phyloP scores from a whole-genome alignment of 92 coral and sea anemone species.

The Umimayanthus chanpuru region DNA sequence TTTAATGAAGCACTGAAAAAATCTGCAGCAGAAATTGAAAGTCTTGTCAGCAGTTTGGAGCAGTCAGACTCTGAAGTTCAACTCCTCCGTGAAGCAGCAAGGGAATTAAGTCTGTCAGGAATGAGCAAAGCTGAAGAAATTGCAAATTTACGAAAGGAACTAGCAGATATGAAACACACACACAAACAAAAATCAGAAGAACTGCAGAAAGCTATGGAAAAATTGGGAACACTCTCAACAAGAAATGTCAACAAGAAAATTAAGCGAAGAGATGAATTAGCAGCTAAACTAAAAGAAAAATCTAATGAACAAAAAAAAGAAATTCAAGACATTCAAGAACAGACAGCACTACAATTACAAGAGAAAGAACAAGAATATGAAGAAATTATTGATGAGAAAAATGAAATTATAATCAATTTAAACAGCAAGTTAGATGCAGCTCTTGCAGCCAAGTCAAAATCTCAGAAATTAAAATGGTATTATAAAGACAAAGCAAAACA shows the following conservation, averaged over 20 bases:
- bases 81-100: background rate
- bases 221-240: slow-evolving; percentile 10
- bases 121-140: background rate
- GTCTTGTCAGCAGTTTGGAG: background rate
- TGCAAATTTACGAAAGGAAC: background rate
- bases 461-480: background rate
- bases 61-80: slow-evolving; percentile 9
- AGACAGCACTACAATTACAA: slow-evolving; percentile 21
- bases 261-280: slow-evolving; percentile 24
- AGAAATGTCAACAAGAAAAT: slow-evolving; percentile 35
- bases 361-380: slow-evolving; percentile 13
- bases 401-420: background rate
- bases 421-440: background rate
- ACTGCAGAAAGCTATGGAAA: slow-evolving; percentile 7
- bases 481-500: background rate
- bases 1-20: background rate
- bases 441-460: background rate
- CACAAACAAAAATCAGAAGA: background rate
- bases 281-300: slow-evolving; percentile 9
- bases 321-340: slow-evolving; percentile 1
- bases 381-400: background rate
- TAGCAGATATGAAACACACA: slow-evolving; percentile 2
- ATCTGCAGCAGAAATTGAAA: slow-evolving; percentile 1
- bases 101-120: slow-evolving; percentile 13
- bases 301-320: background rate